Conservation (phyloP, 2,113 vertebrate species). For the Physeter macrocephalus region DNA sequence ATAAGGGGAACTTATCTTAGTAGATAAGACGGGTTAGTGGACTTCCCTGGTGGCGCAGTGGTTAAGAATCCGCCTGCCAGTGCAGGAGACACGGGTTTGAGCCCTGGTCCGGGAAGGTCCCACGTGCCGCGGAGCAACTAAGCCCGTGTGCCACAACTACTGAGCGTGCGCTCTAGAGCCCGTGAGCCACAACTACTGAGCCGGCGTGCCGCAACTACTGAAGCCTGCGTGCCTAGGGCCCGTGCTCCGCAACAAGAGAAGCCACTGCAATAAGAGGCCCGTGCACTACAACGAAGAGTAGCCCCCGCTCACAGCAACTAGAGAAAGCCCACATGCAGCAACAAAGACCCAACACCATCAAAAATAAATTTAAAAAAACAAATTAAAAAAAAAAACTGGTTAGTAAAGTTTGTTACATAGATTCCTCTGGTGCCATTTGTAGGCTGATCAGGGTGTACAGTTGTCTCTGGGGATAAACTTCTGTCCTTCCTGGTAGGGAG, state of each 20-base stretch:
- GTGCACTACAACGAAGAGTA: too few species aligned
- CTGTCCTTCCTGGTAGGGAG: neutral
- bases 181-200: too few species aligned
- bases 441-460: neutral
- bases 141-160: too few species aligned
- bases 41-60: neutral
- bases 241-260: too few species aligned
- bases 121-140: neutral
- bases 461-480: neutral
- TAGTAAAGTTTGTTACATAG: neutral
- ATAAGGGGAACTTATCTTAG: too few species aligned
- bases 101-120: neutral
- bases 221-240: too few species aligned
- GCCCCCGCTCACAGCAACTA: too few species aligned
- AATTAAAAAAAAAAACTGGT: neutral
- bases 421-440: neutral
- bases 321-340: neutral
- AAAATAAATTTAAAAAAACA: neutral
- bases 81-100: neutral
- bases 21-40: neutral
- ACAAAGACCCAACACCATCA: neutral
- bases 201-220: too few species aligned
- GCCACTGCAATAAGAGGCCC: too few species aligned
- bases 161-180: too few species aligned
- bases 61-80: neutral